Evolutionary conservation across 2,113 vertebrate genomes (phyloP).

Genomic region (Heterotis niloticus): DNA sequence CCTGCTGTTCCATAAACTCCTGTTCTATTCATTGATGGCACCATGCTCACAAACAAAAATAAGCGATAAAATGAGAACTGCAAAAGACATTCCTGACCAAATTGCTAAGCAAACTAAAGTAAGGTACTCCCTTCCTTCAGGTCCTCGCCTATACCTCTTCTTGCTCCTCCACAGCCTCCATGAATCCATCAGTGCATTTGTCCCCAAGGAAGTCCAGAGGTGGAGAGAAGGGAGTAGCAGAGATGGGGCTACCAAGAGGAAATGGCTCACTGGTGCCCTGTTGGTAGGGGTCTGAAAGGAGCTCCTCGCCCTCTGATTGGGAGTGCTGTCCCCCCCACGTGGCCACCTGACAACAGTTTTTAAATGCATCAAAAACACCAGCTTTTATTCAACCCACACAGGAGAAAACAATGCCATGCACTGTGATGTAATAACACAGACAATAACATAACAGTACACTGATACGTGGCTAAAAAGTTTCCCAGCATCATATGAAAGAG

Average conservation of each 20-base stretch:
- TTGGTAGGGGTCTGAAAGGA: conserved; percentile 30
- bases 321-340: not conserved
- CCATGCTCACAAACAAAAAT: not conserved
- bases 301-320: not conserved
- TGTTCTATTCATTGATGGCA: not conserved
- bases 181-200: conserved; percentile 39
- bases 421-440: not conserved
- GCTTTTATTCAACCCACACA: no score
- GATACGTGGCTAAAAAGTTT: not conserved
- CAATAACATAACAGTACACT: not conserved
- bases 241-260: conserved; percentile 54
- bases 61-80: not conserved
- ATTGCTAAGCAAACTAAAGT: not conserved
- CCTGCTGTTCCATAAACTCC: not conserved
- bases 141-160: conserved; percentile 30
- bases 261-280: conserved; percentile 38
- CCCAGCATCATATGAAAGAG: not conserved
- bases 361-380: not conserved
- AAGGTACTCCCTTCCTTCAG: not conserved
- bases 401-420: no score
- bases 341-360: conserved; percentile 16
- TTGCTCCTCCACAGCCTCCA: conserved; percentile 43
- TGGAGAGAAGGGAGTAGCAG: conserved; percentile 24
- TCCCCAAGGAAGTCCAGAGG: conserved; percentile 28
- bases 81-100: not conserved